These are phyloP conservation scores for Penaeus vannamei DNA, from an alignment of 1,140 invertebrate species.

Conservation along the genomic window DNA sequence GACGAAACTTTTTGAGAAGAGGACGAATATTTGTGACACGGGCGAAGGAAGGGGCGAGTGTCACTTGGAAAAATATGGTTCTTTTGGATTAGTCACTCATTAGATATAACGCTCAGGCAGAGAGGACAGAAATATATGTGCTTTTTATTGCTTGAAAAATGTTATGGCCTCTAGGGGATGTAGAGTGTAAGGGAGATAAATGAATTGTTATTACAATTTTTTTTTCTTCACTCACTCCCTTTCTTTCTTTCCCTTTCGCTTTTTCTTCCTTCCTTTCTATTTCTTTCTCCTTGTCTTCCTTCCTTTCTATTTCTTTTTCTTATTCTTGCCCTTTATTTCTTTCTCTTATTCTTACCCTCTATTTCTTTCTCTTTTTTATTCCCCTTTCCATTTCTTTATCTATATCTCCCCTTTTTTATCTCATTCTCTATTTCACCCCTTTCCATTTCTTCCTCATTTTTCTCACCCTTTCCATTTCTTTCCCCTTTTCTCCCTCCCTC, in stretches of 20 bases:
- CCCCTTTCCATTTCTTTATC: too few species aligned
- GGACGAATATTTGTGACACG: neutral
- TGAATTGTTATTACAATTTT: neutral
- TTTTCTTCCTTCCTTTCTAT: neutral
- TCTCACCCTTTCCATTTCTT: too few species aligned
- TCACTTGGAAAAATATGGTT: conserved; percentile 33
- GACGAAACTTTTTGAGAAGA: neutral
- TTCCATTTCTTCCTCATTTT: too few species aligned
- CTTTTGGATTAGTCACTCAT: conserved; percentile 19
- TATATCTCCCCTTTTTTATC: too few species aligned
- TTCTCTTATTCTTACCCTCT: too few species aligned
- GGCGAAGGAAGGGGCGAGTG: neutral
- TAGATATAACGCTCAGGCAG: conserved; percentile 6
- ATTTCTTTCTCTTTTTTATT: too few species aligned
- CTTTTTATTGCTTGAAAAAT: conserved; percentile 33
- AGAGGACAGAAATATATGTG: conserved; percentile 30
- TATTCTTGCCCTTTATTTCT: too few species aligned
- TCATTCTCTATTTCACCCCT: neutral
- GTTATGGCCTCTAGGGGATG: neutral
- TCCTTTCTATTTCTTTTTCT: neutral
- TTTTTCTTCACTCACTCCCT: neutral
- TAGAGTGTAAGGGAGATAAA: neutral
- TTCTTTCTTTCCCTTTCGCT: neutral
- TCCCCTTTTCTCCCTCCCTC: too few species aligned
- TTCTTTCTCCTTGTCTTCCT: neutral